phyloP scores from a whole-genome alignment of 1,140 invertebrate genomes.

The Temnothorax longispinosus region DNA sequence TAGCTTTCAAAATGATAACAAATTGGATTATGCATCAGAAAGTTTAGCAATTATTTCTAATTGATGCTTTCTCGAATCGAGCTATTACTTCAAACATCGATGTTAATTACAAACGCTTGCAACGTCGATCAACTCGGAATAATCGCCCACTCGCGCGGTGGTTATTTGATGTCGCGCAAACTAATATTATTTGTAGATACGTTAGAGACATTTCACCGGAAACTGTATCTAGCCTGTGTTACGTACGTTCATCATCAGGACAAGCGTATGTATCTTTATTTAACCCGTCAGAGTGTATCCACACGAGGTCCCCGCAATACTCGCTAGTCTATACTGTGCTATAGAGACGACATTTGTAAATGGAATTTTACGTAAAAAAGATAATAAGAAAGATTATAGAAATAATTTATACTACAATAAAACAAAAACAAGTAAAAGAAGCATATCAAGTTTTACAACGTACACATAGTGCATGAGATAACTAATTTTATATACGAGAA shows the following conservation, averaged over 20 bases:
- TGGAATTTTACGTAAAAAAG: neutral
- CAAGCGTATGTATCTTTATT: constrained; percentile 21
- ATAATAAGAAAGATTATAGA: neutral
- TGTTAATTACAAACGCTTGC: constrained; percentile 20
- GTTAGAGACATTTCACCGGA: constrained; percentile 21
- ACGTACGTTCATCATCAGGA: neutral
- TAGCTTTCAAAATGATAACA: neutral
- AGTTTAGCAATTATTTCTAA: constrained; percentile 16
- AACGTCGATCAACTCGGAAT: constrained; percentile 25
- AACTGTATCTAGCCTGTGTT: neutral
- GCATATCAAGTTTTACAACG: neutral
- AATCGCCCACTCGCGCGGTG: neutral
- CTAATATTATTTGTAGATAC: constrained; percentile 35
- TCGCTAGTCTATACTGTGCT: no score
- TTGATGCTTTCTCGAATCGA: neutral
- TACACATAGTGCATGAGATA: neutral
- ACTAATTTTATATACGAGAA: neutral
- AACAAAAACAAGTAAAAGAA: neutral
- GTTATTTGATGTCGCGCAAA: constrained; percentile 18
- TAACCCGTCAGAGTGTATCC: neutral
- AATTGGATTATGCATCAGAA: neutral
- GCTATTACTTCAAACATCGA: neutral
- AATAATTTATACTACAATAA: neutral
- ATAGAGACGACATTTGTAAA: neutral
- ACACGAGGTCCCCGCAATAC: no score